Percentiles rank a stretch among this genome's conserved stretches.
phyloP scores from a whole-genome alignment of 2,888 invertebrate genomes.

The Meiosimyza decipiens region DNA sequence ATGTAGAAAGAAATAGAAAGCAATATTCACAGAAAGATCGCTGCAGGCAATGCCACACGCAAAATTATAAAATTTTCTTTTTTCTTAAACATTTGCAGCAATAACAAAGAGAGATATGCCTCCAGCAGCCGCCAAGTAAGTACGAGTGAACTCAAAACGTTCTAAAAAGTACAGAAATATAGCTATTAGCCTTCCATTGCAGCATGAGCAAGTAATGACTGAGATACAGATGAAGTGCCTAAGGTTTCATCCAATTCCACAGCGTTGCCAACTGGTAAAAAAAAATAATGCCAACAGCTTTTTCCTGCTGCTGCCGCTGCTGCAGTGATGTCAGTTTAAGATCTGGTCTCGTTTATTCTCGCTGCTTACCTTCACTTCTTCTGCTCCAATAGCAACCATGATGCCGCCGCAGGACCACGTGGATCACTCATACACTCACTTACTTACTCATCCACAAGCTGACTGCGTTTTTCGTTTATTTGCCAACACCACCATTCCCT shows the following conservation, averaged over 20 bases:
- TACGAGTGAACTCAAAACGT: neutral
- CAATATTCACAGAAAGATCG: neutral
- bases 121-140: neutral
- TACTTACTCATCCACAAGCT: neutral
- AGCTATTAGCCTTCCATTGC: neutral
- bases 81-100: neutral
- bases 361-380: no score
- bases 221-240: no score
- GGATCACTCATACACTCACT: neutral
- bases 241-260: no score
- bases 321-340: no score
- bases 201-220: no score
- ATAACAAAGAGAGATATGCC: neutral
- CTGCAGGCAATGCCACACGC: neutral
- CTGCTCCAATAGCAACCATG: neutral
- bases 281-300: no score
- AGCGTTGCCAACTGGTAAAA: no score
- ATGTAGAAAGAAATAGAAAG: neutral
- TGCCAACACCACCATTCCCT: neutral
- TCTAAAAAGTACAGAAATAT: neutral
- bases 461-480: neutral
- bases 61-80: neutral
- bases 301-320: no score
- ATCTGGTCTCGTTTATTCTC: no score
- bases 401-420: conserved; percentile 9